These are phyloP conservation scores for Myoxocephalus aenaeus DNA, from an alignment of 2,797 vertebrate species.

Conservation along the genomic window DNA sequence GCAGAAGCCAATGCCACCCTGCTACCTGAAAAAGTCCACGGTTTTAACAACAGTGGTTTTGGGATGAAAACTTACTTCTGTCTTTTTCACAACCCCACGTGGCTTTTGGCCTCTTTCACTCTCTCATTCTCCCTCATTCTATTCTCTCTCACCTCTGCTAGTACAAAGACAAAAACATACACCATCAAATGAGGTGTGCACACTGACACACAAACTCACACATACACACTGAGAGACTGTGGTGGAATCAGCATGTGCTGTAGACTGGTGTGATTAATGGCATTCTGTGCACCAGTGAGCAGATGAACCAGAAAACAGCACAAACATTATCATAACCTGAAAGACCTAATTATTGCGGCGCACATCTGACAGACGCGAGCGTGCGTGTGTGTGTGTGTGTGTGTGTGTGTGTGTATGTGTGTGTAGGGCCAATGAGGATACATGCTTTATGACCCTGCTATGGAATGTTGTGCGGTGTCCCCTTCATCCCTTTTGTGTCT, in stretches of 20 bases:
- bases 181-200: slow-evolving; percentile 49
- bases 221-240: slow-evolving; percentile 15
- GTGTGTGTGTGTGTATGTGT: not conserved
- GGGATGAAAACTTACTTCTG: not conserved
- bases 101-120: slow-evolving; percentile 25
- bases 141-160: slow-evolving; percentile 7
- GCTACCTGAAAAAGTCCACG: not conserved
- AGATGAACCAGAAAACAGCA: slow-evolving; percentile 76
- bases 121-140: not conserved
- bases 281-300: slow-evolving; percentile 68
- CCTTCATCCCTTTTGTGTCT: slow-evolving; percentile 61
- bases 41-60: not conserved
- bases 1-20: not conserved
- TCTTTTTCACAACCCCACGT: slow-evolving; percentile 1
- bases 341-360: slow-evolving; percentile 78
- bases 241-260: slow-evolving; percentile 66
- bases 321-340: slow-evolving; percentile 83
- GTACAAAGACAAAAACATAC: slow-evolving; percentile 32
- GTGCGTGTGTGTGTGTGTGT: slow-evolving; percentile 19
- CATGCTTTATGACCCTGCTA: slow-evolving; percentile 76
- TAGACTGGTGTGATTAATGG: slow-evolving; percentile 78
- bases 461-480: slow-evolving; percentile 53
- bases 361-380: slow-evolving; percentile 61
- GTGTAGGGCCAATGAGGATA: slow-evolving; percentile 23
- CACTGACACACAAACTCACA: slow-evolving; percentile 6